Conservation (phyloP, 1,140 invertebrate genomes). For the Phenacoccus solenopsis region DNA sequence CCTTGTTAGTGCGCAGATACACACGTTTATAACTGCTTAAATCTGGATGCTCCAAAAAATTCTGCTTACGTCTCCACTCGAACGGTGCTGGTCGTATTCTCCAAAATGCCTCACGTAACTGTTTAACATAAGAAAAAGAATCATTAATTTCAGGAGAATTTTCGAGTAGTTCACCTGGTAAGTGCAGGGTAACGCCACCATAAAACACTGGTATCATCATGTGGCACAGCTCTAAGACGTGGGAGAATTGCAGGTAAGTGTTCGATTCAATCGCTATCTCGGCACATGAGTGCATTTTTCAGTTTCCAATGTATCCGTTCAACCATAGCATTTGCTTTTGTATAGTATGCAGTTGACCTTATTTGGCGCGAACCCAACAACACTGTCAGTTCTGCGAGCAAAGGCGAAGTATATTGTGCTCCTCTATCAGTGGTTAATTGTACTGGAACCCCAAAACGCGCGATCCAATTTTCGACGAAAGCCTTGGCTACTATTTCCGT, state of each 20-base stretch:
- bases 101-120: neutral
- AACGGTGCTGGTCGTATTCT: neutral
- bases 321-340: slow-evolving; percentile 29
- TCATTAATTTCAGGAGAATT: no score
- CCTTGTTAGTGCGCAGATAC: slow-evolving; percentile 24
- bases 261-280: slow-evolving; percentile 25
- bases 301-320: slow-evolving; percentile 31
- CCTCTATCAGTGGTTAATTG: slow-evolving; percentile 31
- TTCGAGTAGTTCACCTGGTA: slow-evolving; percentile 32
- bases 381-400: neutral
- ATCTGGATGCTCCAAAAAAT: slow-evolving; percentile 23
- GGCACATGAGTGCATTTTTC: slow-evolving; percentile 31
- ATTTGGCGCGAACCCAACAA: no score
- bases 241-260: slow-evolving; percentile 33
- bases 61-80: neutral
- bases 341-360: slow-evolving; percentile 32
- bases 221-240: slow-evolving; percentile 30
- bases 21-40: slow-evolving; percentile 24
- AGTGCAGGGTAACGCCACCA: slow-evolving; percentile 29
- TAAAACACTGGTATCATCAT: slow-evolving; percentile 29
- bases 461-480: no score
- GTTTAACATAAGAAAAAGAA: neutral
- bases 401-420: slow-evolving; percentile 29
- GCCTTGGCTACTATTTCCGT: slow-evolving; percentile 29
- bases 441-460: no score